A percentile compares a stretch with the other conserved stretches of the same genome.
Evolutionary conservation across 1,140 invertebrate species (phyloP).

Genomic region (Ladona fulva): DNA sequence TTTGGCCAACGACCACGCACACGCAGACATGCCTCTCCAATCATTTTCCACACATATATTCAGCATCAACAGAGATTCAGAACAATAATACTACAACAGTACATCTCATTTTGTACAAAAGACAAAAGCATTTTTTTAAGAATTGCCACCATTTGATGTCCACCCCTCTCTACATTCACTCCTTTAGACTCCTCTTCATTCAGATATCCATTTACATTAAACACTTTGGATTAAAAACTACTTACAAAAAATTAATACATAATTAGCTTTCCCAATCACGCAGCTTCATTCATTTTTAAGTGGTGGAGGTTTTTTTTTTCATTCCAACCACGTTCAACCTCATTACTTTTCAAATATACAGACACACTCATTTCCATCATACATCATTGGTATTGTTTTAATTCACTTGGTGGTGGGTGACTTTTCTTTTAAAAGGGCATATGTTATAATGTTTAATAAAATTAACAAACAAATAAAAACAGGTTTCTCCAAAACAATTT

Average conservation of each 20-base stretch:
- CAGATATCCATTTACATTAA: not conserved
- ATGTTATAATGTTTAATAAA: slow-evolving; percentile 7
- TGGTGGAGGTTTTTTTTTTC: not conserved
- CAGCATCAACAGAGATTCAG: slow-evolving; percentile 8
- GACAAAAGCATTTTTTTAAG: slow-evolving; percentile 3
- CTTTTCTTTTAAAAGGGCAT: slow-evolving; percentile 4
- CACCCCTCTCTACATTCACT: not conserved
- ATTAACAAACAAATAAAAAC: slow-evolving; percentile 11
- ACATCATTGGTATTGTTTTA: not conserved
- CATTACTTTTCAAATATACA: not conserved
- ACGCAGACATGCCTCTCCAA: not conserved
- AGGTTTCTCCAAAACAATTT: slow-evolving; percentile 10
- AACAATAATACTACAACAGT: slow-evolving; percentile 10
- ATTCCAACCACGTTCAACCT: not conserved
- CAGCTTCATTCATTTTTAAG: not conserved
- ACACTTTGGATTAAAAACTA: slow-evolving; percentile 10
- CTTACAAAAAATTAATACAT: slow-evolving; percentile 11
- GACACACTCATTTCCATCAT: slow-evolving; percentile 7
- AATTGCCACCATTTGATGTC: not conserved
- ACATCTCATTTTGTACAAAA: slow-evolving; percentile 10
- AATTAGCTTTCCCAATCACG: slow-evolving; percentile 2
- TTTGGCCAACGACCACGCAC: not conserved
- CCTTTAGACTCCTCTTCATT: not conserved
- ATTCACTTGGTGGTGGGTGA: not conserved
- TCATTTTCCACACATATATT: not conserved